phyloP scores from a whole-genome alignment of 2,113 vertebrate genomes.

The Oreochromis aureus region DNA sequence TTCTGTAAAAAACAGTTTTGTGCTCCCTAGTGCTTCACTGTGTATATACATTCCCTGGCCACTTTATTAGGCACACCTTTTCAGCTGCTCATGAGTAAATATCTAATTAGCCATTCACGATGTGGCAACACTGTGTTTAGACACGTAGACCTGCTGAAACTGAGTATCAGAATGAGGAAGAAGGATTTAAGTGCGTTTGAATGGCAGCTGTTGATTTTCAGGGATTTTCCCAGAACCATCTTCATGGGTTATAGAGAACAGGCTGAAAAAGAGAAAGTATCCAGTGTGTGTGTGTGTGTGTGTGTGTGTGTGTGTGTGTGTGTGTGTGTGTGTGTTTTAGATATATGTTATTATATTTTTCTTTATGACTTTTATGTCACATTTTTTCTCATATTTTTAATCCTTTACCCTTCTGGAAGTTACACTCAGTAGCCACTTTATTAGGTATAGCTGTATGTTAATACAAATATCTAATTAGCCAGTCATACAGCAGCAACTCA shows the following conservation, averaged over 20 bases:
- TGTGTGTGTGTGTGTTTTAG: neutral
- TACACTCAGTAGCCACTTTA: neutral
- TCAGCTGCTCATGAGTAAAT: neutral
- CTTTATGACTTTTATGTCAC: neutral
- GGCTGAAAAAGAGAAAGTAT: neutral
- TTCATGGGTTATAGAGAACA: neutral
- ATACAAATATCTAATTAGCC: neutral
- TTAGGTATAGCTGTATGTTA: neutral
- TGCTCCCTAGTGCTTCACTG: neutral
- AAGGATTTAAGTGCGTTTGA: neutral
- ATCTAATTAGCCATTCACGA: neutral
- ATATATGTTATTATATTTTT: neutral
- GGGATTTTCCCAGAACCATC: neutral
- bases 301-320: neutral
- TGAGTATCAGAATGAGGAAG: neutral
- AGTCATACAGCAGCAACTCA: neutral
- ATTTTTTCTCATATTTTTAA: neutral
- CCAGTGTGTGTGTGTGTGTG: neutral
- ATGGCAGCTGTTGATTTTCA: neutral
- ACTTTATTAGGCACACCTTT: neutral
- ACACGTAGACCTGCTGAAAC: neutral
- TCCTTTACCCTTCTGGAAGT: neutral
- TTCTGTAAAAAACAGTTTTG: neutral
- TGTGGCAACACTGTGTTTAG: neutral
- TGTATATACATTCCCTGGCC: neutral